Conservation (phyloP, 2,113 vertebrate species). For the Cololabis saira region DNA sequence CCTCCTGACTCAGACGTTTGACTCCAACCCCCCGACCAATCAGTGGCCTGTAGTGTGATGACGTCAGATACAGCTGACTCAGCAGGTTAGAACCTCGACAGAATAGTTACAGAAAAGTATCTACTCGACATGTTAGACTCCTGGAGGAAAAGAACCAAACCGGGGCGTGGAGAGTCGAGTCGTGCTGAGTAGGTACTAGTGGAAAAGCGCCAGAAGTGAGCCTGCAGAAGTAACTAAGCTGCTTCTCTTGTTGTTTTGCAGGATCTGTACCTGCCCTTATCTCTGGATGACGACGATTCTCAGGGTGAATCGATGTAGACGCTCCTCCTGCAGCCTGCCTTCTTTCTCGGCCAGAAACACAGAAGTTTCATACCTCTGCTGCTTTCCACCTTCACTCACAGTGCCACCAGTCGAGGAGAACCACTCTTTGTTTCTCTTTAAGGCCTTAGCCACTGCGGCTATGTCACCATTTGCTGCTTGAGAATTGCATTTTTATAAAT, state of each 20-base stretch:
- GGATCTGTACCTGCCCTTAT: slow-evolving; percentile 97
- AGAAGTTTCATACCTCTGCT: slow-evolving; percentile 60
- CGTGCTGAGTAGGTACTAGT: no score
- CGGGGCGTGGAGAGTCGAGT: no score
- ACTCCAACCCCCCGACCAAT: no score
- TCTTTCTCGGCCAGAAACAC: slow-evolving; percentile 54
- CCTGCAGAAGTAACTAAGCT: background rate
- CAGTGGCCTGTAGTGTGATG: no score
- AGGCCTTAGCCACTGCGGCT: slow-evolving; percentile 57
- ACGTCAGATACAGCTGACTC: no score
- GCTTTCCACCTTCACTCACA: slow-evolving; percentile 63
- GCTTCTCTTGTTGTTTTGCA: slow-evolving; percentile 67
- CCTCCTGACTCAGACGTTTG: no score
- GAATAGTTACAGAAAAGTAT: no score
- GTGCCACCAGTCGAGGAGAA: slow-evolving; percentile 65
- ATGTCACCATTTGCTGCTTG: slow-evolving; percentile 76
- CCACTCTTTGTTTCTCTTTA: slow-evolving; percentile 51
- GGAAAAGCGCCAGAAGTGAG: no score
- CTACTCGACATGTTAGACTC: no score
- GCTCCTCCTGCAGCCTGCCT: slow-evolving; percentile 41
- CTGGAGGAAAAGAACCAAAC: no score
- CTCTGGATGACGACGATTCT: slow-evolving; percentile 97
- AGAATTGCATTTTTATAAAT: slow-evolving; percentile 59
- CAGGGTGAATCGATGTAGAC: slow-evolving; percentile 96
- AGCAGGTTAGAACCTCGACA: no score